Evolutionary conservation across 2,797 vertebrate genomes (phyloP).

Genomic region (Ptychobarbus kaznakovi): DNA sequence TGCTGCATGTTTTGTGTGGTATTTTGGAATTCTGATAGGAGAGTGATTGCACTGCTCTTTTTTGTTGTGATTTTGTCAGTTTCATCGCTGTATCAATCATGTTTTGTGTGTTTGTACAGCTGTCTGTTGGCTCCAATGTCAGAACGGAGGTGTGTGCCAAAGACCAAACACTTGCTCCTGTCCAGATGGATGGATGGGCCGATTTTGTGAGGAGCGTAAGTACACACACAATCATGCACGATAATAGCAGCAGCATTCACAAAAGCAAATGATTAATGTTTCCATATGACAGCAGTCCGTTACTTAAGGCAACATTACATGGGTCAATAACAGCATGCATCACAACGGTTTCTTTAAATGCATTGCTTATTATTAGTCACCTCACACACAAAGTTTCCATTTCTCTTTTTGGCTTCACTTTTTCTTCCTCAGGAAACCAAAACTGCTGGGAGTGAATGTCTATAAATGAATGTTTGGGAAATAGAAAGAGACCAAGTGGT

Average conservation of each 20-base stretch:
- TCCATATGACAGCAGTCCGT: not conserved
- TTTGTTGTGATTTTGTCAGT: not conserved
- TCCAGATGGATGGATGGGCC: slow-evolving; percentile 96
- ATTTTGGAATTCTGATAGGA: not conserved
- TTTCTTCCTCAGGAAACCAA: not conserved
- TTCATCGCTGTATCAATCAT: not conserved
- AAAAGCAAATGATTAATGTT: not conserved
- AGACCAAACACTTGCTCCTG: slow-evolving; percentile 93
- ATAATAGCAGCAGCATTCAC: not conserved
- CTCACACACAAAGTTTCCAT: not conserved
- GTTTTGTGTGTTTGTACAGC: slow-evolving; percentile 76
- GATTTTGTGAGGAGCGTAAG: slow-evolving; percentile 95
- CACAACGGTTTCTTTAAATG: not conserved
- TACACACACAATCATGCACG: slow-evolving; percentile 57
- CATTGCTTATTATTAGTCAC: not conserved
- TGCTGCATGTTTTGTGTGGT: slow-evolving; percentile 16
- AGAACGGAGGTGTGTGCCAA: slow-evolving; percentile 93
- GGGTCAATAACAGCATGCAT: not conserved
- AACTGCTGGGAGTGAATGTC: not conserved
- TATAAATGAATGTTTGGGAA: not conserved
- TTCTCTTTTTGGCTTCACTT: not conserved
- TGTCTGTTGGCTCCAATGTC: slow-evolving; percentile 91
- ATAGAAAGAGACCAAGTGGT: not conserved
- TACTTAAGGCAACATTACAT: not conserved
- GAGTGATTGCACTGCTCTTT: not conserved